phyloP scores from a whole-genome alignment of 2,113 vertebrate species.

The Sminthopsis crassicaudata region DNA sequence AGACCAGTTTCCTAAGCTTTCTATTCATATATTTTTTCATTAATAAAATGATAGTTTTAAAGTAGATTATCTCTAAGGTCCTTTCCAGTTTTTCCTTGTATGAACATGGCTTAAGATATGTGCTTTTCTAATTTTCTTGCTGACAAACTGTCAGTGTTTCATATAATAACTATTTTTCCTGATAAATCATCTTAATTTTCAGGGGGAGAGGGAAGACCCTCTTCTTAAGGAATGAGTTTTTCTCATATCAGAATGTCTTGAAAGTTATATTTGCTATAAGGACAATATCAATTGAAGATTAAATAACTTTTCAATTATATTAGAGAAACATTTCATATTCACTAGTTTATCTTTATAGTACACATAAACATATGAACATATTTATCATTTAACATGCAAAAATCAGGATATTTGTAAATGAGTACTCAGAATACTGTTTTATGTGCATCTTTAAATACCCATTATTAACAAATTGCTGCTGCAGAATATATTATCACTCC shows the following conservation, averaged over 20 bases:
- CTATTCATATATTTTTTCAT: background rate
- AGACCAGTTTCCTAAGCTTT: background rate
- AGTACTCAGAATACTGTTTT: slow-evolving; percentile 27
- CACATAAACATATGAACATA: background rate
- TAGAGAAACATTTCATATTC: background rate
- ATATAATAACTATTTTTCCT: background rate
- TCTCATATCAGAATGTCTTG: background rate
- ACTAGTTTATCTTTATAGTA: background rate
- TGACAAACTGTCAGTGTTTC: background rate
- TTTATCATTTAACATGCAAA: background rate
- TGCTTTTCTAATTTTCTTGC: background rate
- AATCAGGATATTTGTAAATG: background rate
- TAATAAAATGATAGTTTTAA: background rate
- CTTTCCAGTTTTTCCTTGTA: background rate
- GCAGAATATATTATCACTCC: background rate
- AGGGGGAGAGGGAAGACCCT: accelerated
- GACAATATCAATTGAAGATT: background rate
- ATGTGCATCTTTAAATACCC: background rate
- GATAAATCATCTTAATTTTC: background rate
- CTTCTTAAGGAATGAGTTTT: background rate
- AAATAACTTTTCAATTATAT: background rate
- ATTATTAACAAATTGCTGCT: background rate
- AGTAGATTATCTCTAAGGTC: background rate
- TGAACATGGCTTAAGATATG: background rate
- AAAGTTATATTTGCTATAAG: background rate